Evolutionary conservation across 53 echinoderm and acorn worm species (phyloP).

Genomic region (Echinometra lucunter): DNA sequence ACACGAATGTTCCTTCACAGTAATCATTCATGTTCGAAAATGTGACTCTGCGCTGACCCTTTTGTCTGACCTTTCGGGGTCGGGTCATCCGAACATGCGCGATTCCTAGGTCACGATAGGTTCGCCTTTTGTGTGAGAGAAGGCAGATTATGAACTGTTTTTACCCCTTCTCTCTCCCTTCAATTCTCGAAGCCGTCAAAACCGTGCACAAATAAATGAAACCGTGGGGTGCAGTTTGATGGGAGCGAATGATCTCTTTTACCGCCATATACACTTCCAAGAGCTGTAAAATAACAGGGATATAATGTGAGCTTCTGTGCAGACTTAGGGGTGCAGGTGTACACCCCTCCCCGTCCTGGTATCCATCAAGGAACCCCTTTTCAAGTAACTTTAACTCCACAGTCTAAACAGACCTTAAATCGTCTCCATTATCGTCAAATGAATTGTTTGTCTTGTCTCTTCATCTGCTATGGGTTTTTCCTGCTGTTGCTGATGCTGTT

Average conservation of each 20-base stretch:
- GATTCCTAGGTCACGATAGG: conserved; percentile 32
- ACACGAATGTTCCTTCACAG: conserved; percentile 52
- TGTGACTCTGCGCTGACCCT: conserved; percentile 58
- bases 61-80: conserved; percentile 25
- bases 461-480: background rate
- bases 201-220: background rate
- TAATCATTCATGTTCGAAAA: conserved; percentile 60
- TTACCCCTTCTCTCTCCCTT: background rate
- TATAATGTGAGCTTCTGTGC: background rate
- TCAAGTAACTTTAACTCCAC: background rate
- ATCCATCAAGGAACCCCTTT: background rate
- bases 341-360: background rate
- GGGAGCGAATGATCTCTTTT: background rate
- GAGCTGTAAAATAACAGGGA: background rate
- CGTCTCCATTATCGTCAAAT: background rate
- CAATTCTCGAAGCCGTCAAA: background rate
- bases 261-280: background rate
- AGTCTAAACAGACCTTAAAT: background rate
- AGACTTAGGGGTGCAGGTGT: background rate
- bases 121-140: conserved; percentile 47
- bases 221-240: background rate
- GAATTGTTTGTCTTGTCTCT: background rate
- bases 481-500: background rate
- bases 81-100: conserved; percentile 51
- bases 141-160: conserved; percentile 24